These are phyloP conservation scores for Amorpha juglandis DNA, from an alignment of 2,888 invertebrate species.

Conservation along the genomic window DNA sequence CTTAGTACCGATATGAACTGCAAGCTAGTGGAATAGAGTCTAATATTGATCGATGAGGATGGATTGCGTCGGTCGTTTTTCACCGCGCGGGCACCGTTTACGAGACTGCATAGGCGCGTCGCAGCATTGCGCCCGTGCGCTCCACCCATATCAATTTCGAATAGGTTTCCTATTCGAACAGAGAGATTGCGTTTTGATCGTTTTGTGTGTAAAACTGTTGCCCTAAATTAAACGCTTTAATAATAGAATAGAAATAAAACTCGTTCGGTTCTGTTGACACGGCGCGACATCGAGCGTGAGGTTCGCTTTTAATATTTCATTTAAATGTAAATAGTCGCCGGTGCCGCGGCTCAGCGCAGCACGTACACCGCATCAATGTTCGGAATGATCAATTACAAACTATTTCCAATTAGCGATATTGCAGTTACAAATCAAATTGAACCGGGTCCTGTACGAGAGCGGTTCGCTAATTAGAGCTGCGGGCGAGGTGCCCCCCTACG, in stretches of 20 bases:
- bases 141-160: slow-evolving; percentile 84
- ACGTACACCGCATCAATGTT: slow-evolving; percentile 57
- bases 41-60: slow-evolving; percentile 37
- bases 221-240: slow-evolving; percentile 83
- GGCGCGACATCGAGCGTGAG: slow-evolving; percentile 52
- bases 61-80: slow-evolving; percentile 51
- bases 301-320: slow-evolving; percentile 68
- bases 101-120: slow-evolving; percentile 79
- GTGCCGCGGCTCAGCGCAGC: slow-evolving; percentile 39
- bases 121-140: slow-evolving; percentile 71
- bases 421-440: slow-evolving; percentile 79
- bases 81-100: slow-evolving; percentile 65
- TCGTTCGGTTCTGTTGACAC: slow-evolving; percentile 64
- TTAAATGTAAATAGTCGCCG: slow-evolving; percentile 57
- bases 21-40: slow-evolving; percentile 52
- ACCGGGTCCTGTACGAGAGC: slow-evolving; percentile 62
- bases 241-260: slow-evolving; percentile 81
- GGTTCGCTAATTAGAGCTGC: slow-evolving; percentile 77
- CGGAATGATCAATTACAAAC: slow-evolving; percentile 69
- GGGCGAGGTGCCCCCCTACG: slow-evolving; percentile 70
- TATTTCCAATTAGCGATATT: slow-evolving; percentile 77
- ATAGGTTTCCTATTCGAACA: slow-evolving; percentile 81
- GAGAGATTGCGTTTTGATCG: slow-evolving; percentile 81
- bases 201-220: slow-evolving; percentile 82
- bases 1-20: slow-evolving; percentile 45